phyloP scores from a whole-genome alignment of 2,113 vertebrate species.

The Cromileptes altivelis region DNA sequence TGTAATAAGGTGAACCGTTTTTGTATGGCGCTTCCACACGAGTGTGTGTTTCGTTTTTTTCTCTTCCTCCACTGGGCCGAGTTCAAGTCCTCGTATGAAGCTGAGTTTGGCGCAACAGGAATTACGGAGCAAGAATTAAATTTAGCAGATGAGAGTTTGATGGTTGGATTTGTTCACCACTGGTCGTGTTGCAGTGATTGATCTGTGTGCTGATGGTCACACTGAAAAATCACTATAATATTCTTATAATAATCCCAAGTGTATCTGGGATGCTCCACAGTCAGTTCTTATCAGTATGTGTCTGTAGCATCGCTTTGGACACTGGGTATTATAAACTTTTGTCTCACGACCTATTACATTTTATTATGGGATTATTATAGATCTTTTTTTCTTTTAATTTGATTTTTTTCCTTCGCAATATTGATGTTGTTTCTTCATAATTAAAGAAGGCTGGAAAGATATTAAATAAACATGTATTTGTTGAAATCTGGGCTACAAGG shows the following conservation, averaged over 20 bases:
- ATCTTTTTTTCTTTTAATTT: constrained; percentile 28
- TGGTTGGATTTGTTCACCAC: constrained; percentile 25
- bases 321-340: constrained; percentile 11
- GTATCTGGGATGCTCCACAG: background rate
- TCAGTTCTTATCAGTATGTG: background rate
- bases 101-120: constrained; percentile 26
- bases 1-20: constrained; percentile 79
- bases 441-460: background rate
- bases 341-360: constrained; percentile 9
- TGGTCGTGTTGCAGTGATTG: constrained; percentile 32
- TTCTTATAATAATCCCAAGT: constrained; percentile 7
- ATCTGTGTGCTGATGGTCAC: constrained; percentile 20
- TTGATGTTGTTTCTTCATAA: constrained; percentile 29
- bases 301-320: background rate
- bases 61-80: constrained; percentile 30
- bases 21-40: constrained; percentile 56
- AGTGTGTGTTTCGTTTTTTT: constrained; percentile 19
- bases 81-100: constrained; percentile 73
- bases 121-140: constrained; percentile 33
- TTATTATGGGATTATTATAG: constrained; percentile 43
- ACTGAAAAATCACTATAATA: constrained; percentile 20
- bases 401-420: constrained; percentile 20
- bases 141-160: constrained; percentile 44
- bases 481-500: background rate
- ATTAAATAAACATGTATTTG: background rate